Percentiles rank a stretch among this genome's conserved stretches.
Conservation (phyloP, 1,140 invertebrate genomes). For the Bombyx mandarina region DNA sequence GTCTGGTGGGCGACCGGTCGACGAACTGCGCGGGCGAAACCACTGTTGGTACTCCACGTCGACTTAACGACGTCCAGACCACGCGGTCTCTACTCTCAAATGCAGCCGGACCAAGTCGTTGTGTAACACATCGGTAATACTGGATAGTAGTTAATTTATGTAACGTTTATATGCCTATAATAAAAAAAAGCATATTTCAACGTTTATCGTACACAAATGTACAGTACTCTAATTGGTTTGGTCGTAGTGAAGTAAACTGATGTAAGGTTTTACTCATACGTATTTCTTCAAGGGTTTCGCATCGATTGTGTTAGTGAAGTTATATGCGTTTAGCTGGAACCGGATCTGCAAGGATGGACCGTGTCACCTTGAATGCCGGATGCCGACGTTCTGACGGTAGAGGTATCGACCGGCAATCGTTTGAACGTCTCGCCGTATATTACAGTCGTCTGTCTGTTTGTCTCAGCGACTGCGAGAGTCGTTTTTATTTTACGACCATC, state of each 20-base stretch:
- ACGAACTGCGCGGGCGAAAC: constrained; percentile 62
- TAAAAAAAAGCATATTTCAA: no score
- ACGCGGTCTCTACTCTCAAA: constrained; percentile 33
- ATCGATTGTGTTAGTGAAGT: constrained; percentile 15
- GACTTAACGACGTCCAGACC: constrained; percentile 57
- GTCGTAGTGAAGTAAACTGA: no score
- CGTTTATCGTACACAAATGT: no score
- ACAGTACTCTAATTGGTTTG: no score
- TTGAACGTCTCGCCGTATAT: constrained; percentile 57
- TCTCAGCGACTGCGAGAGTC: constrained; percentile 41
- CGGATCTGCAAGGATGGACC: constrained; percentile 57
- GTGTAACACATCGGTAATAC: constrained; percentile 24
- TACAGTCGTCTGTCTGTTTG: constrained; percentile 52
- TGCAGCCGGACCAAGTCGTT: constrained; percentile 25
- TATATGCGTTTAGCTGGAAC: constrained; percentile 21
- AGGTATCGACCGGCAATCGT: constrained; percentile 66
- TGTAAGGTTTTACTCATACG: no score
- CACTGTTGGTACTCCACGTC: constrained; percentile 57
- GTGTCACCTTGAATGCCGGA: constrained; percentile 67
- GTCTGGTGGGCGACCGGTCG: constrained; percentile 62
- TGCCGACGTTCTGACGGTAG: constrained; percentile 49
- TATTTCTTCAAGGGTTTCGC: constrained; percentile 5
- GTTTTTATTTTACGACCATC: constrained; percentile 63
- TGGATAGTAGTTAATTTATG: background rate
- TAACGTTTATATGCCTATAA: background rate